Percentiles rank a stretch among this genome's conserved stretches.
phyloP scores from a whole-genome alignment of 2,888 invertebrate species.

The Mesopsocus fuscifrons region DNA sequence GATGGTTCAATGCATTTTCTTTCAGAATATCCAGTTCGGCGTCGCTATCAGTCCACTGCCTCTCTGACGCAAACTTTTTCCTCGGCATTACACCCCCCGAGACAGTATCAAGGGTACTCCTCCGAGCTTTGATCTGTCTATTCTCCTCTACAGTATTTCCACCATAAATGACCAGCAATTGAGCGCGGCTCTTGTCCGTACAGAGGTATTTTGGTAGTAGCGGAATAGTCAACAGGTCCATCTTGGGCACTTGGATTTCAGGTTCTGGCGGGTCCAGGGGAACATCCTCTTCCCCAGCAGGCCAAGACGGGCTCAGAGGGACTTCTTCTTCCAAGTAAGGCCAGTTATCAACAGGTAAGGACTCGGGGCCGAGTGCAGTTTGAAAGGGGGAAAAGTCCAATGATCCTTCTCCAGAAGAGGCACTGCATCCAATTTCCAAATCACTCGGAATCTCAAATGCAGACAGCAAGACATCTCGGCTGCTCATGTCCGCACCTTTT shows the following conservation, averaged over 20 bases:
- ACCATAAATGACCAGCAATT: no score
- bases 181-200: background rate
- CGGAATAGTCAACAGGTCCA: background rate
- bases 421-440: background rate
- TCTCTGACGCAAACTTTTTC: no score
- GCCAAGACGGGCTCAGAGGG: background rate
- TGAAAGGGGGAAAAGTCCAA: background rate
- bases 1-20: no score
- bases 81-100: no score
- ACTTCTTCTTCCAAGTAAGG: conserved; percentile 8
- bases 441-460: background rate
- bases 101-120: no score
- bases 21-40: no score
- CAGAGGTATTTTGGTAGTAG: background rate
- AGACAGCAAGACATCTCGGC: background rate
- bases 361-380: background rate
- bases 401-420: background rate
- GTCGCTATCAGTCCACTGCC: no score
- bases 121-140: no score
- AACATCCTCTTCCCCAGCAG: background rate
- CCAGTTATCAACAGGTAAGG: conserved; percentile 7
- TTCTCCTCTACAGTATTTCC: no score
- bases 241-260: background rate
- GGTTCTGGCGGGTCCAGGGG: background rate
- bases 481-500: background rate